Evolutionary conservation across 2,113 vertebrate species (phyloP).

Genomic region (Epinephelus moara): DNA sequence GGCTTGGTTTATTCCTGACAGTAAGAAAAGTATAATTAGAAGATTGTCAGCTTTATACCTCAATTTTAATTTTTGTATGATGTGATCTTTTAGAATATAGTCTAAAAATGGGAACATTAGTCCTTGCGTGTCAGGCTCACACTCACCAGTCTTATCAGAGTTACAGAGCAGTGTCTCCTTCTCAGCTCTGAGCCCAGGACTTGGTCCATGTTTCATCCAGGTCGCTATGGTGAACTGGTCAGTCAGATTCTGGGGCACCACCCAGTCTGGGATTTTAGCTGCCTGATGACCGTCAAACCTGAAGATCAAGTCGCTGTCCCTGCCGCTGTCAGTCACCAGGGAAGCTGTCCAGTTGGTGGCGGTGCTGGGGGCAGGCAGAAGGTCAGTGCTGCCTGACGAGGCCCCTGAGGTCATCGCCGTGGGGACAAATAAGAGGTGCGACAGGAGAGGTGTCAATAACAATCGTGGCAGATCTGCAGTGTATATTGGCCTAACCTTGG

Average conservation of each 20-base stretch:
- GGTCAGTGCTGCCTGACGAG: slow-evolving; percentile 95
- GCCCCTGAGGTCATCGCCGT: slow-evolving; percentile 85
- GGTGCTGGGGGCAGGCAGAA: slow-evolving; percentile 90
- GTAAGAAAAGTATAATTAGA: not conserved
- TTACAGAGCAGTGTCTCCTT: slow-evolving; percentile 98
- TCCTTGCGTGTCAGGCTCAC: not conserved
- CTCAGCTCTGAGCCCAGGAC: slow-evolving; percentile 93
- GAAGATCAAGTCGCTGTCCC: slow-evolving; percentile 91
- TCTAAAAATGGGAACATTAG: not conserved
- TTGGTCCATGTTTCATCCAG: slow-evolving; percentile 98
- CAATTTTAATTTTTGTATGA: not conserved
- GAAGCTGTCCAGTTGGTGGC: slow-evolving; percentile 94
- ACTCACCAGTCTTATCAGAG: slow-evolving; percentile 96
- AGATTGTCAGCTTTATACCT: not conserved
- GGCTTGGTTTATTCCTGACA: not conserved
- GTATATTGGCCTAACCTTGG: slow-evolving; percentile 71
- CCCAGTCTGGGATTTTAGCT: slow-evolving; percentile 94
- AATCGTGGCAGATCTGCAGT: slow-evolving; percentile 45
- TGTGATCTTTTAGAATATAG: not conserved
- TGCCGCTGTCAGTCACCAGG: slow-evolving; percentile 91
- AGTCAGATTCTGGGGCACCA: slow-evolving; percentile 95
- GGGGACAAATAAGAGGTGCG: slow-evolving; percentile 45
- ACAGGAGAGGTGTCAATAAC: slow-evolving; percentile 68
- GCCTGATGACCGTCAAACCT: slow-evolving; percentile 96
- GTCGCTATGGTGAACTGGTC: slow-evolving; percentile 97